These are phyloP conservation scores for Corynorhinus townsendii DNA, from an alignment of 2,113 vertebrate genomes.

Conservation along the genomic window DNA sequence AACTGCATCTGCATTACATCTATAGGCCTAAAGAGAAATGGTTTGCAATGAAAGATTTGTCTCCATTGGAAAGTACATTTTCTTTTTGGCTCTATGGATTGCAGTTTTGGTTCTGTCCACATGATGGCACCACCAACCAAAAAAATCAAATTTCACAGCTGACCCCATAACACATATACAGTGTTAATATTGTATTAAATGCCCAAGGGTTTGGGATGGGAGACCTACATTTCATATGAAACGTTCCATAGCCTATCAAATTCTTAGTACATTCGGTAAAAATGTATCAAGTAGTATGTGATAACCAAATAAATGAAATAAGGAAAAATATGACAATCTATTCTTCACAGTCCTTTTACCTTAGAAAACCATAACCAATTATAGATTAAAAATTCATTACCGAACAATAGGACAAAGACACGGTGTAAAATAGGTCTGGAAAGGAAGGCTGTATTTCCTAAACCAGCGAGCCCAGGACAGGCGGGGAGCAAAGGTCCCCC, in stretches of 20 bases:
- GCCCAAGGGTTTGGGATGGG: not conserved
- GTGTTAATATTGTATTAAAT: not conserved
- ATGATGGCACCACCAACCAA: not conserved
- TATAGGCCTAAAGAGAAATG: not conserved
- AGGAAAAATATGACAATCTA: not conserved
- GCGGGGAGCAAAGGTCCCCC: not conserved
- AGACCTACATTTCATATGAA: not conserved
- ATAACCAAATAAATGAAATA: not conserved
- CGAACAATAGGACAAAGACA: not conserved
- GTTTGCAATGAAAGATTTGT: not conserved
- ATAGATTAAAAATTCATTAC: not conserved
- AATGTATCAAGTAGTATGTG: not conserved
- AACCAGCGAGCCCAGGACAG: not conserved
- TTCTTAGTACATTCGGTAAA: not conserved
- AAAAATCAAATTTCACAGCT: not conserved
- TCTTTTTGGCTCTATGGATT: not conserved
- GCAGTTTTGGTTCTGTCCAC: constrained; percentile 25
- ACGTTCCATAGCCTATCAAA: not conserved
- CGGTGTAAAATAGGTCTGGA: not conserved
- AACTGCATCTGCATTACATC: not conserved
- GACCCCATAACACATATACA: rapidly evolving
- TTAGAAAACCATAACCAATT: not conserved
- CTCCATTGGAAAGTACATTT: not conserved
- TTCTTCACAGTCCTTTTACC: not conserved
- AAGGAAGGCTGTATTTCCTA: not conserved